phyloP scores from a whole-genome alignment of 2,888 invertebrate genomes.

The Antheraea assamensis region DNA sequence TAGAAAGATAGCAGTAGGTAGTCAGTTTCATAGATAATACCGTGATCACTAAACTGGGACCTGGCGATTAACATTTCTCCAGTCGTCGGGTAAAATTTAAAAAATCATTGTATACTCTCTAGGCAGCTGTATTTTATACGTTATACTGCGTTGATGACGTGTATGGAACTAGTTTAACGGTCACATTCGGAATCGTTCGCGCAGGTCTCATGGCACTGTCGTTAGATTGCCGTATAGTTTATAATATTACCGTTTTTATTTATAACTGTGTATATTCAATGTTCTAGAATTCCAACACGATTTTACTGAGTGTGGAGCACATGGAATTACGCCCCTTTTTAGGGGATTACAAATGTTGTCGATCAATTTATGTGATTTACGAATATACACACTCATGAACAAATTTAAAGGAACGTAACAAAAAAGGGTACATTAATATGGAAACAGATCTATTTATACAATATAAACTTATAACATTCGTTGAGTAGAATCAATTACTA shows the following conservation, averaged over 20 bases:
- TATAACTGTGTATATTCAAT: not conserved
- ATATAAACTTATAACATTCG: too few species aligned
- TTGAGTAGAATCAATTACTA: too few species aligned
- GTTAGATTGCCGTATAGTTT: not conserved
- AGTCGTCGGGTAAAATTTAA: not conserved
- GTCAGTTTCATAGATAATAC: not conserved
- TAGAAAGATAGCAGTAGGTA: too few species aligned
- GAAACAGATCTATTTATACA: too few species aligned
- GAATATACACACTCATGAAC: too few species aligned
- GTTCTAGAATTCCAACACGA: not conserved
- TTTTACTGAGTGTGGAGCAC: not conserved
- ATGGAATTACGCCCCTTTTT: not conserved
- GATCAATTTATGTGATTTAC: too few species aligned
- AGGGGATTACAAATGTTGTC: too few species aligned
- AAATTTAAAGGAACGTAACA: too few species aligned
- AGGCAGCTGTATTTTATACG: not conserved
- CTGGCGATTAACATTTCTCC: not conserved
- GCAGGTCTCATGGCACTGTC: conserved; percentile 49
- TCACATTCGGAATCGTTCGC: conserved; percentile 61
- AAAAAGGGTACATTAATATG: too few species aligned
- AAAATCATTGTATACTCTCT: not conserved
- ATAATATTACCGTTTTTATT: not conserved
- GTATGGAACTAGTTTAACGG: conserved; percentile 67
- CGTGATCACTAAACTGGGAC: not conserved
- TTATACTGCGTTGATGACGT: conserved; percentile 11